These are phyloP conservation scores for Antechinus stuartii DNA, from an alignment of 2,113 vertebrate species.

Conservation along the genomic window DNA sequence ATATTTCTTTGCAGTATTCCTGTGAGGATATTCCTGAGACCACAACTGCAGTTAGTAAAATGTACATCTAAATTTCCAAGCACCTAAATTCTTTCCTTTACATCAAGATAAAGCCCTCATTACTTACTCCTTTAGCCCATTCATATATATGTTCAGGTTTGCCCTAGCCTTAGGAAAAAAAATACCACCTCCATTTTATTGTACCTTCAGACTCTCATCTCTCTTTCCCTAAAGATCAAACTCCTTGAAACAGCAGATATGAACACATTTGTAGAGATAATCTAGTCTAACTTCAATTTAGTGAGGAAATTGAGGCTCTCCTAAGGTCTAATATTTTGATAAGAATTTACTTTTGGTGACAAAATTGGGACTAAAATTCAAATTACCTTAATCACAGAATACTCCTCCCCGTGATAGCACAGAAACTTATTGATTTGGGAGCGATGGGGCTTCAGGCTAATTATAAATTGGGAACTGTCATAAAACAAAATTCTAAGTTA, in stretches of 20 bases:
- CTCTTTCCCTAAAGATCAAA: background rate
- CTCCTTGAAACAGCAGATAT: background rate
- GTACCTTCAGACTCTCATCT: background rate
- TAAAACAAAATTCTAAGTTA: background rate
- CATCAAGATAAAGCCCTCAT: background rate
- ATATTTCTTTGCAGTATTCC: background rate
- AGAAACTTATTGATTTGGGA: background rate
- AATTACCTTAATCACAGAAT: background rate
- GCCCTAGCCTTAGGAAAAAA: background rate
- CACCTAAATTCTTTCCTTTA: no score
- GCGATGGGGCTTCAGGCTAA: background rate
- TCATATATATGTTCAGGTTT: background rate
- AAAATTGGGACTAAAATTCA: background rate
- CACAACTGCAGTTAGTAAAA: background rate
- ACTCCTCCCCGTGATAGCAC: background rate
- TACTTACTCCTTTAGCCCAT: background rate
- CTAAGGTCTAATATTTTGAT: background rate
- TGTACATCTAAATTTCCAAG: background rate
- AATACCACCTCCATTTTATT: background rate
- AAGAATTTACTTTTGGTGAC: background rate
- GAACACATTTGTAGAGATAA: no score
- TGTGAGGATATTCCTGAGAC: background rate
- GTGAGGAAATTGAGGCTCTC: background rate
- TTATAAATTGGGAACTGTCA: background rate
- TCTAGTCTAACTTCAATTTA: no score